Conservation (phyloP, 2,888 invertebrate genomes). For the Ectemnius cavifrons region DNA sequence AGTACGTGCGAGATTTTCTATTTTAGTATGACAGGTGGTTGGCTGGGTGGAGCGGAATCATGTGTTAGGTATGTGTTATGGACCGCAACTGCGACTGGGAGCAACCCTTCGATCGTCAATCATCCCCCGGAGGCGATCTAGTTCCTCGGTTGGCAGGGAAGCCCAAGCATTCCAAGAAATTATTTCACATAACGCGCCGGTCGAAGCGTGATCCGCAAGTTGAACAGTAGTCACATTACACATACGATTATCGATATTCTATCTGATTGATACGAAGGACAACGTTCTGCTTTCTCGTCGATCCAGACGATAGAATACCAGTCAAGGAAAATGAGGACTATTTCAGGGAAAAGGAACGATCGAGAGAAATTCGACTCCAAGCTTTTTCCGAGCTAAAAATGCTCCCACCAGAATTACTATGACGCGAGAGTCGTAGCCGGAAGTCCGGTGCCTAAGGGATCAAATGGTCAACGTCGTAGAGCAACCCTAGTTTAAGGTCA, state of each 20-base stretch:
- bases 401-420: conserved; percentile 31
- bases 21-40: conserved; percentile 58
- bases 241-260: neutral
- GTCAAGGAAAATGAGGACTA: conserved; percentile 1
- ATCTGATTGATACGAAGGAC: neutral
- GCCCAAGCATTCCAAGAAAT: conserved; percentile 25
- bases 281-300: too few species aligned
- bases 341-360: conserved; percentile 16
- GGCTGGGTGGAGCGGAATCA: conserved; percentile 46
- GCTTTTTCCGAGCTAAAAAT: conserved; percentile 12
- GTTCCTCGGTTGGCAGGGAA: conserved; percentile 48
- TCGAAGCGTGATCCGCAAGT: too few species aligned
- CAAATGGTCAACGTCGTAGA: conserved; percentile 52
- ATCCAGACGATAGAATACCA: too few species aligned
- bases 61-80: conserved; percentile 47
- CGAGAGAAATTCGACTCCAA: conserved; percentile 34
- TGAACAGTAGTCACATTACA: too few species aligned
- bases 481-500: conserved; percentile 38
- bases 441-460: conserved; percentile 55
- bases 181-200: conserved; percentile 25
- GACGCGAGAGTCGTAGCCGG: conserved; percentile 37
- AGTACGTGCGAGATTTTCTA: conserved; percentile 37
- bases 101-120: conserved; percentile 61
- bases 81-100: conserved; percentile 52
- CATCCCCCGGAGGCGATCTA: conserved; percentile 42